A percentile compares a stretch with the other conserved stretches of the same genome.
These are phyloP conservation scores for Dromaius novaehollandiae DNA, from an alignment of 2,113 vertebrate species.

Conservation along the genomic window DNA sequence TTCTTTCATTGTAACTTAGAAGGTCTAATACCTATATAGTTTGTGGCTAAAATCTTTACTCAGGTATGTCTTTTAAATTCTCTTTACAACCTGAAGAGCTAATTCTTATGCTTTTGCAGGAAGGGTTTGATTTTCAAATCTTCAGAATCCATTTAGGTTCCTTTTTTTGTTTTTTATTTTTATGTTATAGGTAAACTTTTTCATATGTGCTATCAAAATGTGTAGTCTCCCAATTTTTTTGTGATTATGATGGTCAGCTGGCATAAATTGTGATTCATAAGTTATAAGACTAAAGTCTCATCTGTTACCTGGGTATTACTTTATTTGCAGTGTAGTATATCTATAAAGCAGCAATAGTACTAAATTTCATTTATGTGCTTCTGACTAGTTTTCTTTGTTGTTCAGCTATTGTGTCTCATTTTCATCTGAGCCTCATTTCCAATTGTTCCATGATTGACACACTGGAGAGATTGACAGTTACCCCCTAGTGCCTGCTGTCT, in stretches of 20 bases:
- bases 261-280: neutral
- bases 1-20: neutral
- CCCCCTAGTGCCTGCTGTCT: conserved; percentile 71
- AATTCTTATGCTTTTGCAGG: neutral
- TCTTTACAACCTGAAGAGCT: conserved; percentile 32
- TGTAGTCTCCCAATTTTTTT: neutral
- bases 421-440: conserved; percentile 69
- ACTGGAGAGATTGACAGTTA: conserved; percentile 73
- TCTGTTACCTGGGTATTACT: conserved; percentile 11
- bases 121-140: neutral
- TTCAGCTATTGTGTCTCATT: conserved; percentile 68
- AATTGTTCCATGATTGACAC: conserved; percentile 67
- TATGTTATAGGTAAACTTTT: neutral
- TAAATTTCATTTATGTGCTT: conserved; percentile 27
- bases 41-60: neutral
- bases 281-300: neutral
- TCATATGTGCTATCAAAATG: neutral
- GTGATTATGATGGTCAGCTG: neutral
- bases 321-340: conserved; percentile 16
- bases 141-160: neutral
- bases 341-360: conserved; percentile 11
- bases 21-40: neutral
- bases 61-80: neutral
- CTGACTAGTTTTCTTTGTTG: conserved; percentile 70
- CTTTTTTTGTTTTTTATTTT: neutral